Evolutionary conservation across 2,113 vertebrate species (phyloP), one percentile per base, ranked within the genome.

Genomic region (Chionis minor): DNA sequence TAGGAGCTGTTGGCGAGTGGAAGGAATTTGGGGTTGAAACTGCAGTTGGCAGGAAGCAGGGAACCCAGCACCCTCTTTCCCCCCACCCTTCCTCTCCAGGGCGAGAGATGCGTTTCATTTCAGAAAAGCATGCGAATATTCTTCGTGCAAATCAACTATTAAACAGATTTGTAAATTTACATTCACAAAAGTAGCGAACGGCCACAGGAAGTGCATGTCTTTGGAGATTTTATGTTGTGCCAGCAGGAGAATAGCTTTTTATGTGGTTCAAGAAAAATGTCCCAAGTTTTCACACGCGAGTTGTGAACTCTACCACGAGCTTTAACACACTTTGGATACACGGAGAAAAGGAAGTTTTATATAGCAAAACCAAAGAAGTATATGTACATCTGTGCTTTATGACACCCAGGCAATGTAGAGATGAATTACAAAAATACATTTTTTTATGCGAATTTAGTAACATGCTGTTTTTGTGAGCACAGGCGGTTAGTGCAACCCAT

Each of bases 1-100:
- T 96, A 97, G 97, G 97, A 97, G 96, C 93, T 98, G 71, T 98
- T 98, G 96, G 94, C 22, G 58, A 97, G 92, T 92, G 77, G 87
- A 84, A 97, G 79, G 96, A 97, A 97, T 98, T 98, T 92, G 94
- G 61, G 92, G 93, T 78, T 93, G 92, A 97, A 97, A 95, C 93
- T 92, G 73, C 95, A 96, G 90, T 94, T 94, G 93, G 74, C 91
- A 96, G 97, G 96, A 97, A 97, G 70, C 86, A 71, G 85, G 70
- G 91, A 95, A 44, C 70, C 74, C 86, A 54, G 63, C 32, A 32
- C 69, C 89, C 88, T 90, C 44, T 55, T 88, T 92, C 16, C 28
- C 71, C 83, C 26, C 16, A 32, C 42, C 15, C 70, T 79, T 72
- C 59, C 86, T 93, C 87, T 89, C 30, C 65, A 61, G 90, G n/a